Evolutionary conservation across 2,113 vertebrate genomes (phyloP).

Genomic region (Cyphomyrus discorhynchus): DNA sequence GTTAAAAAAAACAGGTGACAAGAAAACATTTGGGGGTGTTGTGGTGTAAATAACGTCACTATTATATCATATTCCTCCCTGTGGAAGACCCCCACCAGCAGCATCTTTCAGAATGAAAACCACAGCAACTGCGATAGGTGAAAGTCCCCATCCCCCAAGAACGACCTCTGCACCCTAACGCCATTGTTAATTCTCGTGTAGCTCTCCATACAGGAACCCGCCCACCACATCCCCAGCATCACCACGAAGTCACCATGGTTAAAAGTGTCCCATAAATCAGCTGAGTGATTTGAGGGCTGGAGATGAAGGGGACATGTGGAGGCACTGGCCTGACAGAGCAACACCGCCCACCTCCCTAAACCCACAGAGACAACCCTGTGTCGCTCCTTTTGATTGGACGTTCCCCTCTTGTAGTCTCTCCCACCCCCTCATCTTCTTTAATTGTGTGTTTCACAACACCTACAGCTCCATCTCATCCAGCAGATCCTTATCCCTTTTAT

Average conservation of each 20-base stretch:
- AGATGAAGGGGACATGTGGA: not conserved
- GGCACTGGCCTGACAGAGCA: conserved; percentile 7
- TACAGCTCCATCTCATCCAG: not conserved
- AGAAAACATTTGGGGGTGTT: not conserved
- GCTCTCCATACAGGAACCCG: not conserved
- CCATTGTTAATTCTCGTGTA: not conserved
- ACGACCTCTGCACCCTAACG: not conserved
- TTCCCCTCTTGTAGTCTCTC: not conserved
- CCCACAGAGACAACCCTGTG: not conserved
- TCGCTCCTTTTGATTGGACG: not conserved
- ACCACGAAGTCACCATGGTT: not conserved
- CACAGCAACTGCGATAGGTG: not conserved
- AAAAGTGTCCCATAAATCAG: conserved; percentile 19
- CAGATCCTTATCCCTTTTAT: not conserved
- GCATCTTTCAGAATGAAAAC: not conserved
- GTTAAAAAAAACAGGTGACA: not conserved
- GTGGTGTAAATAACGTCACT: not conserved
- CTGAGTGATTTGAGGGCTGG: not conserved
- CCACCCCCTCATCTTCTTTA: not conserved
- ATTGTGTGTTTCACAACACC: not conserved
- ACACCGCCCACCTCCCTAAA: not conserved
- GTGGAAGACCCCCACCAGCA: not conserved
- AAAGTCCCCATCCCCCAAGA: not conserved
- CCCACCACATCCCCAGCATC: not conserved
- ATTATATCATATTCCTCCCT: not conserved